Conservation (phyloP, 2,888 invertebrate species). For the Linnaemya tessellans region DNA sequence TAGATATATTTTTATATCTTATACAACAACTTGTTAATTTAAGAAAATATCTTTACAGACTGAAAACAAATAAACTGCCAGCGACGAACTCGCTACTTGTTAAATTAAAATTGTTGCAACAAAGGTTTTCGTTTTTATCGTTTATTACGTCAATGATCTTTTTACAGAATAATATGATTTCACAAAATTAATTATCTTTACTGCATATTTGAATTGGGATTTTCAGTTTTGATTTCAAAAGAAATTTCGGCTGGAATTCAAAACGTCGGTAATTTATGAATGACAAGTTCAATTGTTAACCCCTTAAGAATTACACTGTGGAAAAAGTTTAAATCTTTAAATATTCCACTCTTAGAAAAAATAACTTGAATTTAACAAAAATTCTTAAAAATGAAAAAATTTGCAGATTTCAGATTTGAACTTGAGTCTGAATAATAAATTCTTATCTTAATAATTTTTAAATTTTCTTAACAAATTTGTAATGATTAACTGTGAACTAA, state of each 20-base stretch:
- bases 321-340: too few species aligned
- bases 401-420: too few species aligned
- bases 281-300: background rate
- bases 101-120: slow-evolving; percentile 30
- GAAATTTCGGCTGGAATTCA: background rate
- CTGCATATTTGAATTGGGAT: background rate
- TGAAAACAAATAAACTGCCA: slow-evolving; percentile 20
- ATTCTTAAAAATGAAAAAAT: too few species aligned
- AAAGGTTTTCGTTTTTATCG: slow-evolving; percentile 27
- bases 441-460: too few species aligned
- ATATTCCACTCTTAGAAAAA: too few species aligned
- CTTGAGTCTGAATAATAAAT: too few species aligned
- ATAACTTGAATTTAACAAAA: too few species aligned
- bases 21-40: slow-evolving; percentile 41
- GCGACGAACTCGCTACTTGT: slow-evolving; percentile 10
- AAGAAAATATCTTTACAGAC: slow-evolving; percentile 34
- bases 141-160: slow-evolving; percentile 53
- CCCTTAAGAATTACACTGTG: background rate
- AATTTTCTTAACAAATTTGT: too few species aligned
- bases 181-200: background rate
- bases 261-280: background rate
- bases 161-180: slow-evolving; percentile 23
- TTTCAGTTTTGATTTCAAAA: slow-evolving; percentile 39
- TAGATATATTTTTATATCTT: slow-evolving; percentile 1
- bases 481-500: too few species aligned